Conservation (phyloP, 1,140 invertebrate genomes). For the Eubasilissa regina region DNA sequence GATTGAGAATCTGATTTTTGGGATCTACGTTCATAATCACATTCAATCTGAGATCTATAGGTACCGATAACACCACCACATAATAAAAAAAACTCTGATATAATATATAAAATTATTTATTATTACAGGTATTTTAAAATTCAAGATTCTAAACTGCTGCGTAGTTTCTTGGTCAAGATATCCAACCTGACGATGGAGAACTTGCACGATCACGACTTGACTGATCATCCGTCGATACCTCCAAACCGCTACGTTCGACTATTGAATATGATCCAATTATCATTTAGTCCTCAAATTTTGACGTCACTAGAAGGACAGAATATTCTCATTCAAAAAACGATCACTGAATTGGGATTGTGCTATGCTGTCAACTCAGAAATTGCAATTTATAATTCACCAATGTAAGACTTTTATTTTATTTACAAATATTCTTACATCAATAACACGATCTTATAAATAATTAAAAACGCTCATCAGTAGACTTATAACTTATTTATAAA, state of each 20-base stretch:
- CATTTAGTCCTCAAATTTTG: slow-evolving; percentile 61
- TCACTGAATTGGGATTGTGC: slow-evolving; percentile 78
- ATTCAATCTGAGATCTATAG: no score
- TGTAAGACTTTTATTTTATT: slow-evolving; percentile 54
- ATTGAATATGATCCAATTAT: slow-evolving; percentile 37
- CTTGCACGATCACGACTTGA: slow-evolving; percentile 39
- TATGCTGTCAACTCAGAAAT: slow-evolving; percentile 76
- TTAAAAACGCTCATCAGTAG: no score
- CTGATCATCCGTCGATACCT: slow-evolving; percentile 43
- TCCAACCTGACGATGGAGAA: slow-evolving; percentile 26
- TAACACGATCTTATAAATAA: no score
- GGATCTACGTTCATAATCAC: no score
- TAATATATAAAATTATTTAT: no score
- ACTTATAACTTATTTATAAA: no score
- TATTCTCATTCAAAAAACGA: slow-evolving; percentile 68
- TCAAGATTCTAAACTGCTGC: slow-evolving; percentile 33
- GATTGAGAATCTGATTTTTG: no score
- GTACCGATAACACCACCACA: no score
- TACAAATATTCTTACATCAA: neutral
- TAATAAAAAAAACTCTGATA: no score
- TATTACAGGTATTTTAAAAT: slow-evolving; percentile 43
- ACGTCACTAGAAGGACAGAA: slow-evolving; percentile 66
- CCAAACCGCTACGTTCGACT: slow-evolving; percentile 44
- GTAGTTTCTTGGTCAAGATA: slow-evolving; percentile 41
- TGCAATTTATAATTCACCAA: slow-evolving; percentile 65